Base-by-base conservation (phyloP, 2,113 vertebrate species). In the Campylomormyrus tamandua region DNA sequence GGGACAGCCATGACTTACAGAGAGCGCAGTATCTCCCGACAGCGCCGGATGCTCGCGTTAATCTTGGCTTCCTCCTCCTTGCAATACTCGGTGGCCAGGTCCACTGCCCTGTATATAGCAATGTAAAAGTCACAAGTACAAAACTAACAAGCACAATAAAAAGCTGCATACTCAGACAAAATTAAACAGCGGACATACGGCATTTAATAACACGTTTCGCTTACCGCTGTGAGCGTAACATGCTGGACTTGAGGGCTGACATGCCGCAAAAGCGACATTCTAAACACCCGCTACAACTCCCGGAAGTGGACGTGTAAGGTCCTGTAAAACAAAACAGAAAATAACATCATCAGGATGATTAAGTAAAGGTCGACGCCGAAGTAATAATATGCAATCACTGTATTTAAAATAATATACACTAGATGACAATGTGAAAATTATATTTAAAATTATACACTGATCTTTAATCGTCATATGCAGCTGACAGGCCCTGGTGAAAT, bases 61-160 rank as follows among this genome's bases (percentile, higher is more conserved):
- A 95, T 92, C 90, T 58, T 93, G 19, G 89, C 74, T 91, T 95
- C 95, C 90, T 96, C 94, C 1, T 24, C 91, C 92, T 92, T 95
- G 90, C 90, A 93, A 1, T 91, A 87, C 88, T 89, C 91, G 17
- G 95, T 92, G 0, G 92, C 91, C 62, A 93, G 87, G n/a, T 95
- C 93, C 0, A 96, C 89, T 11, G 31, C 15, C 1, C 31, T 91
- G 21, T 94, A 88, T 46, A 52, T 8, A 94, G 48, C 3, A 94
- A 94, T 94, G 95, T 95, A 1, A 11, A 92, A 35, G 35, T 13
- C 42, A 85, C 6, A 86, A 87, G 35, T 17, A 86, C 85, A 50
- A 15, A 88, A 48, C 3, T 24, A 89, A 52, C 70, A 87, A 31
- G n/a, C 10, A 35, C 66, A 42, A 83, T 19, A 52, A 39, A 56